These are phyloP conservation scores for Acholoe squamosa DNA, from an alignment of 2,888 invertebrate genomes.

Conservation along the genomic window DNA sequence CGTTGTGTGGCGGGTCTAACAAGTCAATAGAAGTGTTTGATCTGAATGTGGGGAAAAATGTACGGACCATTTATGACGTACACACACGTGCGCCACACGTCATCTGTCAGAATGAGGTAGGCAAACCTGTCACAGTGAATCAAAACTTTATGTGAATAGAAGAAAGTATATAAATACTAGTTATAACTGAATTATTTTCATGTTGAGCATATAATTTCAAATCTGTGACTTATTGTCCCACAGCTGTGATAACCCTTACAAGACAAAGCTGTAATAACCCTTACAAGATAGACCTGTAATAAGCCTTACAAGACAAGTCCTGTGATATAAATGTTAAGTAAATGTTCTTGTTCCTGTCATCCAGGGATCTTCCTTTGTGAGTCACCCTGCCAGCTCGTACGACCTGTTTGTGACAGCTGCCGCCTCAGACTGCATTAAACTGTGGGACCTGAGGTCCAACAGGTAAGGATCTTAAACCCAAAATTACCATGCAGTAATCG, in stretches of 20 bases:
- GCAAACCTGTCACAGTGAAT: neutral
- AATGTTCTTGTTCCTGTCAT: neutral
- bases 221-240: too few species aligned
- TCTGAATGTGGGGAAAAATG: conserved; percentile 79
- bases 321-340: too few species aligned
- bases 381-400: conserved; percentile 78
- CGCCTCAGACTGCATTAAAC: conserved; percentile 81
- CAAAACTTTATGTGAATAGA: too few species aligned
- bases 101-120: conserved; percentile 79
- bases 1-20: conserved; percentile 81
- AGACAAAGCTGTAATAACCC: too few species aligned
- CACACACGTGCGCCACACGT: conserved; percentile 79
- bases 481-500: too few species aligned
- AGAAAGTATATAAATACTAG: too few species aligned
- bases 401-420: conserved; percentile 81
- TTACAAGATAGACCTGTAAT: too few species aligned
- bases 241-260: too few species aligned
- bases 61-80: conserved; percentile 76
- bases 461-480: conserved; percentile 71
- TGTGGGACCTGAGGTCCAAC: conserved; percentile 83
- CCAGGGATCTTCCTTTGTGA: conserved; percentile 78
- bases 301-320: too few species aligned
- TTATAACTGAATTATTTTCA: too few species aligned
- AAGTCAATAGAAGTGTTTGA: conserved; percentile 81
- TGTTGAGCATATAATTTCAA: too few species aligned